Evolutionary conservation across 2,797 vertebrate species (phyloP), one percentile per base, ranked within the genome.

Genomic region (Denticeps clupeoides): DNA sequence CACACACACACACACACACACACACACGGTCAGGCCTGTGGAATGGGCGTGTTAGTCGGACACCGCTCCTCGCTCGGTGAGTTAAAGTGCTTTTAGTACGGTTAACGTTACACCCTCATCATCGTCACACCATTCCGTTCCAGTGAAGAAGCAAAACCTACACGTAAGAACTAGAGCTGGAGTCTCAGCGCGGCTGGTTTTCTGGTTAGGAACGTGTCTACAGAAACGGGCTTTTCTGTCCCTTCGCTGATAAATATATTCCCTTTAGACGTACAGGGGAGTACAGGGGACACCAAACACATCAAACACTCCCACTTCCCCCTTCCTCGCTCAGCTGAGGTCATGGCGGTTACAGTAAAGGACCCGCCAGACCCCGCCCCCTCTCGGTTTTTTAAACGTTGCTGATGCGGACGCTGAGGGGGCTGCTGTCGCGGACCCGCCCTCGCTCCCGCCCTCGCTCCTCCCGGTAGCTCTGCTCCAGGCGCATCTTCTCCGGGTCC

Each of bases 351-450:
- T n/a, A n/a, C n/a, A n/a, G n/a, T n/a, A n/a, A n/a, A n/a, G n/a
- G n/a, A 45, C 33, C 31, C 28, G 2, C 5, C 21, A 32, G 23
- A 2, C 3, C 3, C 2, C 41, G 41, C 23, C 16, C 45, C 60
- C 21, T 49, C 43, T 47, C 40, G 22, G 43, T 11, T n/a, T 5
- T 7, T 62, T 76, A 97, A 23, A 96, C 93, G 0, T 97, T 97
- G 57, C 92, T 96, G 49, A 96, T 96, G 10, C 89, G 83, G 9
- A 95, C 86, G 1, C 87, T 95, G 1, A 85, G 70, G 0, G 87
- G 87, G 0, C 83, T 77, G 59, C 70, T 75, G 16, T 78, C 81
- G 51, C 75, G 59, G 7, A 60, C 45, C 3, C 75, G 67, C 0
- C 68, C 72, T 43, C 64, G 64, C 1, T 62, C 72, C 25, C 62